Percentiles rank a stretch among this genome's conserved stretches.
phyloP scores from a whole-genome alignment of 2,888 invertebrate genomes.

The Drepanosiphum platanoidis region DNA sequence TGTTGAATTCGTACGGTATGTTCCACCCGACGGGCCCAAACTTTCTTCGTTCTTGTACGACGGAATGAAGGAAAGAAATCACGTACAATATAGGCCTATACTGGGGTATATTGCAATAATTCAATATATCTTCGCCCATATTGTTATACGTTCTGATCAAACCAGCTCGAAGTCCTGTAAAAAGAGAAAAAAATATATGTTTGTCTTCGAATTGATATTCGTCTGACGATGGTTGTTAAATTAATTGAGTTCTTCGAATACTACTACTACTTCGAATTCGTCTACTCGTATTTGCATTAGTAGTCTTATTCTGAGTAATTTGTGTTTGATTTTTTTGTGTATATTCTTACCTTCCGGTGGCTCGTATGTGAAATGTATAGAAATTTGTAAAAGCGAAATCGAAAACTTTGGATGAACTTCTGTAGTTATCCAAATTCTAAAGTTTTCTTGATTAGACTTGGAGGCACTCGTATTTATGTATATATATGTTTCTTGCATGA shows the following conservation, averaged over 20 bases:
- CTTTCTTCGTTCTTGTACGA: slow-evolving; percentile 93
- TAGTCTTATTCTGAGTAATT: not conserved
- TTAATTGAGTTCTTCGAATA: too few species aligned
- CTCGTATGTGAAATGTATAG: slow-evolving; percentile 85
- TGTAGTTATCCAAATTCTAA: slow-evolving; percentile 93
- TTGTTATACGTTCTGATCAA: slow-evolving; percentile 92
- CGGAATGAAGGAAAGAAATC: slow-evolving; percentile 93
- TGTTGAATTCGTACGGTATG: slow-evolving; percentile 95
- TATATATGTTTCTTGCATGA: slow-evolving; percentile 94
- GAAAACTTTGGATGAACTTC: slow-evolving; percentile 94
- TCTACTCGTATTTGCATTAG: not conserved
- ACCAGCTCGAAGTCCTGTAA: slow-evolving; percentile 84
- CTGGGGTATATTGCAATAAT: slow-evolving; percentile 88
- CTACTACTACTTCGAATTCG: too few species aligned
- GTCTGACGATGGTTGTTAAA: too few species aligned
- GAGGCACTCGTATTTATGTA: slow-evolving; percentile 79
- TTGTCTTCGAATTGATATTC: too few species aligned
- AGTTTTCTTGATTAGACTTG: slow-evolving; percentile 83
- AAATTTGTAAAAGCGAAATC: slow-evolving; percentile 76
- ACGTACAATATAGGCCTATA: slow-evolving; percentile 95
- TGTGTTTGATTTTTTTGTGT: not conserved
- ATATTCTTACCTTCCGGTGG: slow-evolving; percentile 84
- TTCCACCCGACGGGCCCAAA: slow-evolving; percentile 98
- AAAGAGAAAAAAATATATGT: too few species aligned
- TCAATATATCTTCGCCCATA: slow-evolving; percentile 89